These are phyloP conservation scores for Apteryx owenii DNA, from an alignment of 2,113 vertebrate species.

Conservation along the genomic window DNA sequence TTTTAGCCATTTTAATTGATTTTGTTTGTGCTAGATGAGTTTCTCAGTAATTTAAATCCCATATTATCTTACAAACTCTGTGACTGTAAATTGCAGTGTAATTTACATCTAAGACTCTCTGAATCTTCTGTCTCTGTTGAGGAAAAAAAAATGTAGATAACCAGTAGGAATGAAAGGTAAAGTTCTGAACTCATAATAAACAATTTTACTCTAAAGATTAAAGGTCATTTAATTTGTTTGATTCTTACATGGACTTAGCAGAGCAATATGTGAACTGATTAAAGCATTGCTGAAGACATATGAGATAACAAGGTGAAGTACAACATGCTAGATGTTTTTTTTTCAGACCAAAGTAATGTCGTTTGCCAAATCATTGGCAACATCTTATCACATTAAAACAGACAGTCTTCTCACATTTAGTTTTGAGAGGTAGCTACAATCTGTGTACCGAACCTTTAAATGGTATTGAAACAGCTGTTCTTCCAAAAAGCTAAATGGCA, in stretches of 20 bases:
- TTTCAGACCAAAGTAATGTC: neutral
- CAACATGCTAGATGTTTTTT: neutral
- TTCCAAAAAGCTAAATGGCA: conserved; percentile 8
- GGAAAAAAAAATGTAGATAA: neutral
- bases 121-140: neutral
- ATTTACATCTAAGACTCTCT: neutral
- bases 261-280: conserved; percentile 1
- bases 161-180: neutral
- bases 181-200: neutral
- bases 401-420: conserved; percentile 10
- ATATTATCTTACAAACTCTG: neutral
- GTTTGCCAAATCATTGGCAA: conserved; percentile 30
- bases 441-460: conserved; percentile 11
- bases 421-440: conserved; percentile 53
- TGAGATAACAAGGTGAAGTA: neutral
- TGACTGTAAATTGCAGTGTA: neutral
- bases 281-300: neutral
- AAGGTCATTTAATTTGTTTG: neutral
- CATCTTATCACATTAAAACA: conserved; percentile 64
- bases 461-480: conserved; percentile 10
- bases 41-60: neutral
- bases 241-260: neutral
- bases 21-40: neutral
- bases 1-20: neutral
- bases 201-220: neutral